Evolutionary conservation across 2,888 invertebrate genomes (phyloP), one percentile per base, ranked within the genome.

Genomic region (Drosophila atripex): DNA sequence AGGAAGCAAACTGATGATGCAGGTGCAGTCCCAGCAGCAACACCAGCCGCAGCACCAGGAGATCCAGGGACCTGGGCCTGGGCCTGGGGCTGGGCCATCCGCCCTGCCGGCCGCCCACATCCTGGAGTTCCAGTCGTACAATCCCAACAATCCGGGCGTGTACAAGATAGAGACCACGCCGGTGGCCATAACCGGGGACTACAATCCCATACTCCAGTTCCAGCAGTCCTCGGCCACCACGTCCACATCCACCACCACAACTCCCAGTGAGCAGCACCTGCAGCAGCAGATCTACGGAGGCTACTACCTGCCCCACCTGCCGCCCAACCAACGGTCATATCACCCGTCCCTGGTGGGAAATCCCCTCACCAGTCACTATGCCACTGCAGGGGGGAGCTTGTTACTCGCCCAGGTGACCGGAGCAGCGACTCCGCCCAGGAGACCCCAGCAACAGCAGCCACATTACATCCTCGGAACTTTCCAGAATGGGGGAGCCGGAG

Each of bases 111-210:
- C 88, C 0, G 90, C 91, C 1, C 90, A 91, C 50, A 90, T 92
- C 45, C 80, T 92, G 7, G 92, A 92, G 66, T 92, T 91, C 69
- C 92, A 92, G 66, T 92, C 92, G 0, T 92, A 92, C 71, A 92
- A 92, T 78, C 92, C 92, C 1, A 92, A 90, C 59, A 92, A 92
- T 86, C 92, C 92, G 18, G 91, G 91, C 16, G 91, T 91, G 3
- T 92, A 89, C 61, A 92, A 92, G 86, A 91, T 92, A 21, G 91
- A 92, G 73, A 92, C 92, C 0, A 92, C 92, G 8, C 91, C 92
- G 1, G 92, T 92, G 11, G 91, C 91, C 47, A 92, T 91, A 16
- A 91, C 91, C 0, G 91, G 91, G 3, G 91, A 92, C 65, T 92
- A 91, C 60, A 91, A 91, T 83, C 91, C 91, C 7, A 90, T 92